phyloP scores from a whole-genome alignment of 2,888 invertebrate genomes.

The Tuta absoluta region DNA sequence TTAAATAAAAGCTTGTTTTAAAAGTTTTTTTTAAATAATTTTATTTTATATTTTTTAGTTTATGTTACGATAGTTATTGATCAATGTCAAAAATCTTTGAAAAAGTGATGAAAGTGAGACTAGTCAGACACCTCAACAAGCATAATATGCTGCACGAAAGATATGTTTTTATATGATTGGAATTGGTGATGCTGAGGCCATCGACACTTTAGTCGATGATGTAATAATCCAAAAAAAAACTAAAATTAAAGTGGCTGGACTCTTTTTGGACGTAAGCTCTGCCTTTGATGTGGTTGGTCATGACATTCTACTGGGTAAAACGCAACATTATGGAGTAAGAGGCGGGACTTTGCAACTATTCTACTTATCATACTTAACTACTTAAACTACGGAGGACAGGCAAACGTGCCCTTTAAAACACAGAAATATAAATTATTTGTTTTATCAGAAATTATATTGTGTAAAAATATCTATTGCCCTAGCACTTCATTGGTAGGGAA shows the following conservation, averaged over 20 bases:
- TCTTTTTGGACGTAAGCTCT: conserved; percentile 18
- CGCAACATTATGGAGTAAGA: conserved; percentile 11
- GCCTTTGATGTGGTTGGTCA: conserved; percentile 19
- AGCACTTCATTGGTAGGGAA: too few species aligned
- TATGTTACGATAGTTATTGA: neutral
- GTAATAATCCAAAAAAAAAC: neutral
- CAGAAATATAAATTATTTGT: too few species aligned
- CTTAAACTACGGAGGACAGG: too few species aligned
- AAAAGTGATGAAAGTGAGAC: conserved; percentile 11
- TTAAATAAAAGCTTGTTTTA: too few species aligned
- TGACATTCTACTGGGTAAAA: neutral
- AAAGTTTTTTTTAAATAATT: too few species aligned
- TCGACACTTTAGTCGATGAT: neutral
- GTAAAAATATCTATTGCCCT: too few species aligned
- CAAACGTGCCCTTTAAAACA: too few species aligned
- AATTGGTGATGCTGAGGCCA: neutral
- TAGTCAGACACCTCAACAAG: neutral
- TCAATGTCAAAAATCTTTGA: conserved; percentile 23
- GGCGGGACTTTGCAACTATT: too few species aligned
- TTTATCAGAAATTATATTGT: too few species aligned
- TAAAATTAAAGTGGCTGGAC: neutral
- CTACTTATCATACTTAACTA: too few species aligned
- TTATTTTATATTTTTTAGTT: too few species aligned
- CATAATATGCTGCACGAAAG: neutral
- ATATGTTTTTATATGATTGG: neutral